Evolutionary conservation across 1,140 invertebrate genomes (phyloP), one percentile per base, ranked within the genome.

Genomic region (Orius laevigatus): DNA sequence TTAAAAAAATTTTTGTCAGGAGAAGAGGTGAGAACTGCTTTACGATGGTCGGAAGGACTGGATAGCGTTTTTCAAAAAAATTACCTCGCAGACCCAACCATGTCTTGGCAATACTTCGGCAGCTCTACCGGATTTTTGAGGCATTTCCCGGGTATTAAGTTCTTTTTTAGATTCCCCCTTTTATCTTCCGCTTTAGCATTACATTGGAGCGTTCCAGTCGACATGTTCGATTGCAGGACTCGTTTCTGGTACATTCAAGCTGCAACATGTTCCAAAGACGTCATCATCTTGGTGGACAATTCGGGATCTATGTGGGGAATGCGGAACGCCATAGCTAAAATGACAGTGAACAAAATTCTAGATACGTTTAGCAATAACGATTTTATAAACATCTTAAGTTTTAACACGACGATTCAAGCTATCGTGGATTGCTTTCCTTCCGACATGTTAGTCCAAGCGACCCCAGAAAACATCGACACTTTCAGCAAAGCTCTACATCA

Each of bases 301-400:
- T 88, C 89, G 49, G 96, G 95, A n/a, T 97, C 93, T 10, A 99
- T 99, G 96, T 84, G 80, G 15, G 95, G 95, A 19, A 73, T 82
- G 55, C 67, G 80, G 34, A 72, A 75, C 53, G 76, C 80, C 42
- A 87, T 89, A 44, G 83, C 84, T 5, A 75, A 73, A 51, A 72
- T 78, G 49, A 91, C 93, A 0, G 79, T 94, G 44, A 68, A 73
- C 11, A 82, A 81, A 31, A 82, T 99, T 36, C 64, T 99, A 52
- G 86, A 95, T 31, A 98, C 96, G 0, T 74, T 99, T 6, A 95
- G 86, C 8, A 95, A 98, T 59, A 95, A 99, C 64, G 96, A 99
- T 65, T 96, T 88, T 61, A 82, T 98, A 38, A 94, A 94, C 55
- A 79, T 99, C 25, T 79, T 91, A 46, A 78, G 74, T 39, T 90